These are phyloP conservation scores for Catharus ustulatus DNA, from an alignment of 2,797 vertebrate genomes.

Conservation along the genomic window DNA sequence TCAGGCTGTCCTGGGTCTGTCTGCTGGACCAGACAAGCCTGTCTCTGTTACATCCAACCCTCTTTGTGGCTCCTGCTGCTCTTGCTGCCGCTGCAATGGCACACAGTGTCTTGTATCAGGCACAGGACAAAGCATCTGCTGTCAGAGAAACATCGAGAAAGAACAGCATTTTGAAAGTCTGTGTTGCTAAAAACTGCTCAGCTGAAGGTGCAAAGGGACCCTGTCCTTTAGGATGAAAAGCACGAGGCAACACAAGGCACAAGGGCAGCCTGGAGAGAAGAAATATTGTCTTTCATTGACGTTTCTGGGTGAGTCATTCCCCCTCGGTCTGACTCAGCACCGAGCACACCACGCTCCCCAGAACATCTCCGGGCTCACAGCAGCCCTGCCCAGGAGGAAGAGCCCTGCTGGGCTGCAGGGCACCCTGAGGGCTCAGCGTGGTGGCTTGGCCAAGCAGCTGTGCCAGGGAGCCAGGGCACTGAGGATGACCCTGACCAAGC, in stretches of 20 bases:
- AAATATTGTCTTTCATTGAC: not conserved
- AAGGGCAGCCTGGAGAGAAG: not conserved
- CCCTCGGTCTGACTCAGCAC: not conserved
- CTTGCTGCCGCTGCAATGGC: not conserved
- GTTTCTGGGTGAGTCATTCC: slow-evolving; percentile 23
- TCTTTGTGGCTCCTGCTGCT: not conserved
- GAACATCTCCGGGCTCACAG: not conserved
- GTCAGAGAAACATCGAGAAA: not conserved
- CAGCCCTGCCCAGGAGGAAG: not conserved
- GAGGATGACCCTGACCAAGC: not conserved
- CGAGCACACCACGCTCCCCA: not conserved
- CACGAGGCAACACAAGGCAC: not conserved
- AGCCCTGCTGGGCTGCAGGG: not conserved
- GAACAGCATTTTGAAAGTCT: not conserved
- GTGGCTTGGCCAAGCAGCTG: not conserved
- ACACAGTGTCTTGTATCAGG: fast-evolving
- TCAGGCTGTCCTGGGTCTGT: not conserved
- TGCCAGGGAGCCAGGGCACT: fast-evolving
- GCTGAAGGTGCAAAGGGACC: not conserved
- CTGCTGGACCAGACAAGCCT: not conserved
- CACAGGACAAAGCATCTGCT: not conserved
- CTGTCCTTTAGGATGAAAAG: not conserved
- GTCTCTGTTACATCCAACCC: not conserved
- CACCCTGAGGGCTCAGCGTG: not conserved
- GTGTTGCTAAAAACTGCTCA: not conserved